These are phyloP conservation scores for Euplexia lucipara DNA, from an alignment of 2,888 invertebrate species.

Conservation along the genomic window DNA sequence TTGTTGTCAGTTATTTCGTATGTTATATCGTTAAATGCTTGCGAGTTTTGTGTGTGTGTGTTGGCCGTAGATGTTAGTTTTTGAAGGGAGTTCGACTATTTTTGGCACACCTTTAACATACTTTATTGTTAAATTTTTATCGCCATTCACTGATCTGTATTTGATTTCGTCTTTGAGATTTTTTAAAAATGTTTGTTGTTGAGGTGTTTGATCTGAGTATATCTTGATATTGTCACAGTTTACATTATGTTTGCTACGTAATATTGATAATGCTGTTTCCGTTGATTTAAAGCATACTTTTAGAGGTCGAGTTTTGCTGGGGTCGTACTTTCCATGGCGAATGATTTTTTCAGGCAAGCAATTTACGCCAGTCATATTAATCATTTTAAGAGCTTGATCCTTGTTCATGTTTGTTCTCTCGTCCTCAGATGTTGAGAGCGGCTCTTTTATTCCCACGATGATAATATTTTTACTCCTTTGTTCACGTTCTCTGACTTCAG, in stretches of 20 bases:
- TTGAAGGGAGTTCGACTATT: background rate
- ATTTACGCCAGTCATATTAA: constrained; percentile 7
- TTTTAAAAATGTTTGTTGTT: no score
- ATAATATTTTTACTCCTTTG: background rate
- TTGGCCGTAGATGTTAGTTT: background rate
- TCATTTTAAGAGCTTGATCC: background rate
- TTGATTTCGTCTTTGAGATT: no score
- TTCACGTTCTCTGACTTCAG: no score
- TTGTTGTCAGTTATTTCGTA: constrained; percentile 4
- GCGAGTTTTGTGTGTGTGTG: background rate
- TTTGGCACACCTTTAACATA: no score
- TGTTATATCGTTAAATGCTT: background rate
- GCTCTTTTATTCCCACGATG: constrained; percentile 3
- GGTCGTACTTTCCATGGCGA: no score
- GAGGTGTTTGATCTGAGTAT: no score
- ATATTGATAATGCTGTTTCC: no score
- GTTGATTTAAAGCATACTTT: background rate
- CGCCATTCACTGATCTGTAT: no score
- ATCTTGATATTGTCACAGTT: no score
- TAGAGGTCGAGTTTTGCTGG: background rate
- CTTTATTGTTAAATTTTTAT: no score
- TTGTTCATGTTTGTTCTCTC: background rate
- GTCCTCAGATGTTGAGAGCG: background rate
- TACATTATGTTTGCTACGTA: no score
- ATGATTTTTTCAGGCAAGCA: background rate